Base-by-base conservation (phyloP, 2,888 invertebrate species). In the Pseudeuparius sepicola region DNA sequence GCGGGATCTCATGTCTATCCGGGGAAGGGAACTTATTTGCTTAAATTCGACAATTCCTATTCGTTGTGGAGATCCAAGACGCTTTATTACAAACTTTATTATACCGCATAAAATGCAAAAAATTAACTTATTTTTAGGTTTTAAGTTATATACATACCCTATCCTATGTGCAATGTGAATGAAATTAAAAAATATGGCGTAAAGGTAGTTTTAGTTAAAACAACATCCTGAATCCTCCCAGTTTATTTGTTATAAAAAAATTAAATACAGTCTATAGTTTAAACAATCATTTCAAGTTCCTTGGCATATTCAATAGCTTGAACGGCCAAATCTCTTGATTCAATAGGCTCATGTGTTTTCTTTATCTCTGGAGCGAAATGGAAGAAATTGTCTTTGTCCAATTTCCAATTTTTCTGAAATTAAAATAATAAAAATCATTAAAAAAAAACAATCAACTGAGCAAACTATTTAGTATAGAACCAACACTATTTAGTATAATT, bases 21-120 rank as follows among this genome's bases (percentile, higher is more conserved):
- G 1, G 96, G 94, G 2, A 83, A 89, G 65, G 98, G 98, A 11
- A 89, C 96, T 23, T 99, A 99, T 64, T 69, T 97, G 57, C 71
- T 98, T 24, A 98, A 98, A 67, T 99, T 99, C 64, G 98, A 99
- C 67, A 99, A 99, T 66, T 92, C 96, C 1, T 99, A 96, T 63
- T 96, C 94, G 34, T 71, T 99, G 48, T 98, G 97, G 97, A 78
- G 98, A 54, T 94, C 94, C 50, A 99, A 99, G 76, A 94, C 93
- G 27, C 75, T 99, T 34, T 99, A 97, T 64, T 99, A 98, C 64
- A 78, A 97, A 65, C 94, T 98, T 31, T 98, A 94, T 63, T 98
- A 98, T 61, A 94, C 89, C 32, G 82, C 86, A 39, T 61, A 54
- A 54, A 7, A 20, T 20, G 6, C n/a, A 7, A 20, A 20, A 20